These are phyloP conservation scores for Oryzias woworae DNA, from an alignment of 2,113 vertebrate species.

Conservation along the genomic window DNA sequence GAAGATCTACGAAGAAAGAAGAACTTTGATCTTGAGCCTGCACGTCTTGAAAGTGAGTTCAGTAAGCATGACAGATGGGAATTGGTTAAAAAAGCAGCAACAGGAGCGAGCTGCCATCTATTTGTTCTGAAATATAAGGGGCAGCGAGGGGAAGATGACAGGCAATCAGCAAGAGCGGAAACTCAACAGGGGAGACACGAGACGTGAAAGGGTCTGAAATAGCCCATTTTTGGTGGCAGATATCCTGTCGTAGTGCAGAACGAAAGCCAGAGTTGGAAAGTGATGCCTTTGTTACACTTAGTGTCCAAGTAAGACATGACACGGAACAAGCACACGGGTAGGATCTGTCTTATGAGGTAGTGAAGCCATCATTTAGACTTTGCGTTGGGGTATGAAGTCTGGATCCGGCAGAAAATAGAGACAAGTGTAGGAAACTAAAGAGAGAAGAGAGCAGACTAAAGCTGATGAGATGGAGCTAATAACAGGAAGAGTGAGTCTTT, in stretches of 20 bases:
- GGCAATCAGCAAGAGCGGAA: not conserved
- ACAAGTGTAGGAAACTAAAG: too few relatives aligned
- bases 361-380: not conserved
- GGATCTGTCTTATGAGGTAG: not conserved
- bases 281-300: slow-evolving; percentile 7
- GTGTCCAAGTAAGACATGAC: not conserved
- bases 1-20: not conserved
- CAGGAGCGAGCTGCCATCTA: not conserved
- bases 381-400: too few relatives aligned
- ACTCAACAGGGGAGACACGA: not conserved
- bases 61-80: not conserved
- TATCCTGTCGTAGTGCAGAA: not conserved
- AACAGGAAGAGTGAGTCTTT: too few relatives aligned
- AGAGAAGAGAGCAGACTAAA: too few relatives aligned
- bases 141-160: slow-evolving; percentile 1
- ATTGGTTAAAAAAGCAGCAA: not conserved
- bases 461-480: too few relatives aligned
- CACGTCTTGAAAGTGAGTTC: not conserved
- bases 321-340: not conserved
- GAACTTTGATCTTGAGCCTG: not conserved
- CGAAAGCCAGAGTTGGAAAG: not conserved
- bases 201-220: slow-evolving; percentile 3
- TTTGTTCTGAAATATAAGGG: not conserved
- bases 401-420: too few relatives aligned
- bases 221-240: not conserved